A percentile compares a stretch with the other conserved stretches of the same genome.
Evolutionary conservation across 2,888 invertebrate genomes (phyloP).

Genomic region (Acleris sparsana): DNA sequence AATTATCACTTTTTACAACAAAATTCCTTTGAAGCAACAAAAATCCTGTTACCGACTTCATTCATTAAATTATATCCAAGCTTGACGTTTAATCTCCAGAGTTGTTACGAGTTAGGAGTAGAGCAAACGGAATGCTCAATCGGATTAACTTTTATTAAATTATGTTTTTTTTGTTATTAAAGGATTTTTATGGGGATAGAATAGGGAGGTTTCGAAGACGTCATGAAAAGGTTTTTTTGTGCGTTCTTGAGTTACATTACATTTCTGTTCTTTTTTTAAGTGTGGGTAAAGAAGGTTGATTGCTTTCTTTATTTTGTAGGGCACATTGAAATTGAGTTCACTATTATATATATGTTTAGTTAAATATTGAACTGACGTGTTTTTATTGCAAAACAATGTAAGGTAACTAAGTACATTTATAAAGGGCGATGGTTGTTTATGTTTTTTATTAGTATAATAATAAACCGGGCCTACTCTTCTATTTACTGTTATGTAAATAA

Average conservation of each 20-base stretch:
- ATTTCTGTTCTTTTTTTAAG: too few relatives aligned
- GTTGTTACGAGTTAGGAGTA: conserved; percentile 29
- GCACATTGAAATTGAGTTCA: too few relatives aligned
- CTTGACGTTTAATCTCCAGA: conserved; percentile 38
- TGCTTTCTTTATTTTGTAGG: too few relatives aligned
- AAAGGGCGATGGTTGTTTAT: too few relatives aligned
- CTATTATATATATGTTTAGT: too few relatives aligned
- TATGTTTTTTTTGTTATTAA: conserved; percentile 3
- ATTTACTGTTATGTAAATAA: background rate
- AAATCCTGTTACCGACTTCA: conserved; percentile 43
- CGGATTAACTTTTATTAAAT: conserved; percentile 23
- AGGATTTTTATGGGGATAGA: background rate
- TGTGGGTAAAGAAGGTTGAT: too few relatives aligned
- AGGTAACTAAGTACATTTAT: too few relatives aligned
- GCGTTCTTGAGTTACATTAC: background rate
- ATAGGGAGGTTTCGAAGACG: background rate
- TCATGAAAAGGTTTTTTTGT: background rate
- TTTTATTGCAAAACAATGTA: too few relatives aligned
- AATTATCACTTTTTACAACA: conserved; percentile 63
- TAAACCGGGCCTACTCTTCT: background rate
- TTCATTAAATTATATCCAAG: conserved; percentile 38
- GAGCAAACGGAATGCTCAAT: conserved; percentile 20
- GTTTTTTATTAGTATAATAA: background rate
- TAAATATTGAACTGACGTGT: too few relatives aligned
- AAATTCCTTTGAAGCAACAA: conserved; percentile 40